Conservation (phyloP, 2,113 vertebrate genomes). For the Ammospiza caudacuta region DNA sequence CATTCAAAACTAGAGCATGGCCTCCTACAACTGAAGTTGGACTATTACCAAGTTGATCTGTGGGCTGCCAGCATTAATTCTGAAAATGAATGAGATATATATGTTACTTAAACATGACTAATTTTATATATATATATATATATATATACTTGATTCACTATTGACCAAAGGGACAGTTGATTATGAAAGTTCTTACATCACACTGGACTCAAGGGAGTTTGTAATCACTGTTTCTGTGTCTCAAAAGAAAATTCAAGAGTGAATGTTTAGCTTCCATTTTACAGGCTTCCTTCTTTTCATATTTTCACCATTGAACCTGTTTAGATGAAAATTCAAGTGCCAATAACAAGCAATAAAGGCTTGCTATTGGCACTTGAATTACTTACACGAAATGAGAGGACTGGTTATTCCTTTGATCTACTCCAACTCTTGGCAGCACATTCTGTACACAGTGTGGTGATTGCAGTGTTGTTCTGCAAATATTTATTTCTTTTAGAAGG, state of each 20-base stretch:
- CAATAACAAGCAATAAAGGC: no score
- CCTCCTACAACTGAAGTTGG: neutral
- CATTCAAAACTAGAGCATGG: neutral
- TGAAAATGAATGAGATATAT: neutral
- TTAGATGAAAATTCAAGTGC: neutral
- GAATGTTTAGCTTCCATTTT: neutral
- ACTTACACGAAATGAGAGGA: neutral
- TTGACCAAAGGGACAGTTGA: neutral
- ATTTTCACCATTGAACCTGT: neutral
- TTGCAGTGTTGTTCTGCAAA: no score
- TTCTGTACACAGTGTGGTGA: rapidly evolving
- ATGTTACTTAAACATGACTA: neutral
- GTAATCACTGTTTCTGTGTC: neutral
- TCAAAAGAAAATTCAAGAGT: neutral
- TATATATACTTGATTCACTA: neutral
- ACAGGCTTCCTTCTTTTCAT: neutral
- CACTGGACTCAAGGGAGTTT: neutral
- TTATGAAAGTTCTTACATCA: neutral
- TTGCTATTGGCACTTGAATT: neutral
- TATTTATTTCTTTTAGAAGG: neutral
- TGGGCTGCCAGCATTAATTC: neutral
- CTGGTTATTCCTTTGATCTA: rapidly evolving
- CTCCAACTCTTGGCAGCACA: neutral
- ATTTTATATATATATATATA: neutral
- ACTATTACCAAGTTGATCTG: neutral